A percentile compares a stretch with the other conserved stretches of the same genome.
Evolutionary conservation across 1,140 invertebrate species (phyloP).

Genomic region (fruit fly (Drosophila melanogaster)): Release_6_plus_ISO1_MT NC_004354.4:3580001-3580500

Average conservation of each 20-base stretch:
- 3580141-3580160: constrained; percentile 69
- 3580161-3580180: constrained; percentile 61
- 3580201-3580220: background rate
- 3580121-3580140: constrained; percentile 15
- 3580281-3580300: constrained; percentile 74
- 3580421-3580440: constrained; percentile 62
- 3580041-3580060: background rate
- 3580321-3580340: constrained; percentile 51
- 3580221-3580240: constrained; percentile 69
- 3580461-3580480: background rate
- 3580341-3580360: constrained; percentile 3
- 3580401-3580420: constrained; percentile 74
- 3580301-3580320: constrained; percentile 69
- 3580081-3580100: constrained; percentile 34
- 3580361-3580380: constrained; percentile 10
- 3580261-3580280: constrained; percentile 56
- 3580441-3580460: background rate
- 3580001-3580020: background rate
- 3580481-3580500: constrained; percentile 32
- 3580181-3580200: constrained; percentile 1
- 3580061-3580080: constrained; percentile 1
- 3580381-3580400: constrained; percentile 58
- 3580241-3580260: constrained; percentile 60
- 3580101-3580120: constrained; percentile 54
- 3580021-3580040: background rate